These are phyloP conservation scores for Cephus runcator DNA, from an alignment of 2,888 invertebrate genomes.

Conservation along the genomic window DNA sequence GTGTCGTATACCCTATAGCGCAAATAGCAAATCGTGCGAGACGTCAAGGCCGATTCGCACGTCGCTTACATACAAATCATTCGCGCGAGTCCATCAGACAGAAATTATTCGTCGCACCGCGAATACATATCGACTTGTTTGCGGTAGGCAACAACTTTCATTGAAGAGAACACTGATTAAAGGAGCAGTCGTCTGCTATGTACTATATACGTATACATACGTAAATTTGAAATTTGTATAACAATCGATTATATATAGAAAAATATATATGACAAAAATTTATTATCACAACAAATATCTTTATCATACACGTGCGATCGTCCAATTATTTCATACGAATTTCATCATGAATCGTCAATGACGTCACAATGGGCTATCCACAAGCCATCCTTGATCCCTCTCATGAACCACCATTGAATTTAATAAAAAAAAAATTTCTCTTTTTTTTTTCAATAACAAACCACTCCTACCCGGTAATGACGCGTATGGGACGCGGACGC, in stretches of 20 bases:
- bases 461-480: background rate
- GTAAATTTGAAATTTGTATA: background rate
- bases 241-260: background rate
- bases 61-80: background rate
- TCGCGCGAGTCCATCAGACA: background rate
- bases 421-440: background rate
- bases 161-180: background rate
- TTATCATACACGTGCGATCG: background rate
- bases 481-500: background rate
- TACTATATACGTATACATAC: background rate
- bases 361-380: background rate
- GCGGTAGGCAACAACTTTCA: constrained; percentile 1
- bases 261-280: too few species aligned
- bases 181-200: background rate
- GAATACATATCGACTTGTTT: constrained; percentile 1
- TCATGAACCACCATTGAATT: background rate
- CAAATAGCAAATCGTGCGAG: background rate
- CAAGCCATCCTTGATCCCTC: background rate
- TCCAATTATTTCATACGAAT: background rate
- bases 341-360: background rate
- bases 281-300: background rate
- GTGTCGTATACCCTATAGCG: background rate
- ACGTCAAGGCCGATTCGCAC: constrained; percentile 1
- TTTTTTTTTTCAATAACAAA: background rate
- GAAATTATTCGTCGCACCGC: background rate